Evolutionary conservation across 2,113 vertebrate species (phyloP).

Genomic region (Misgurnus anguillicaudatus): DNA sequence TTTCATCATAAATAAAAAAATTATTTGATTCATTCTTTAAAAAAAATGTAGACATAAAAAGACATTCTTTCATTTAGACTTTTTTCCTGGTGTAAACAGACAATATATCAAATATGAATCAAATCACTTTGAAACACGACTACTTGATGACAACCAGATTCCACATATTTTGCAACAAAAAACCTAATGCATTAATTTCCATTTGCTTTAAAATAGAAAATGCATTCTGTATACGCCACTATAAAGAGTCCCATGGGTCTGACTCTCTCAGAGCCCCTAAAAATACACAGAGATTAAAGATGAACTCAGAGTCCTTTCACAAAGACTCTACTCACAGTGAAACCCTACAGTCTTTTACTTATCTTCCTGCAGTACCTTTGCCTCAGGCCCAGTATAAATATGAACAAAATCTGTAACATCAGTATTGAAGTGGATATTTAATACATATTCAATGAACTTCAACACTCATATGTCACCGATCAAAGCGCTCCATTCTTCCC

Average conservation of each 20-base stretch:
- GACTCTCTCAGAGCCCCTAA: not conserved
- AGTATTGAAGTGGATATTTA: slow-evolving; percentile 13
- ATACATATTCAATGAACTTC: slow-evolving; percentile 35
- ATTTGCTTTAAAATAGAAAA: not conserved
- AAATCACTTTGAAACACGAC: no score
- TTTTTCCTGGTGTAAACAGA: no score
- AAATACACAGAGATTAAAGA: not conserved
- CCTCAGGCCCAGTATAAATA: not conserved
- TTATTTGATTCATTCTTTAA: no score
- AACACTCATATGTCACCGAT: slow-evolving; percentile 14
- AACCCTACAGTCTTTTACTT: not conserved
- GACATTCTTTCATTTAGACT: no score
- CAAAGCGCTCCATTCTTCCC: not conserved
- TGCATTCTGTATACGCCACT: not conserved
- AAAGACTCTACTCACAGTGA: not conserved
- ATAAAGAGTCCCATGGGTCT: not conserved
- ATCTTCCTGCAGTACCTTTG: not conserved
- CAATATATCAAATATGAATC: no score
- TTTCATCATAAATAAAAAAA: no score
- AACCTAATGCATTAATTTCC: no score
- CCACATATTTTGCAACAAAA: no score
- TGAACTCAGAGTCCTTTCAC: not conserved
- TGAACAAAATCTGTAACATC: slow-evolving; percentile 20
- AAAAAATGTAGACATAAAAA: no score
- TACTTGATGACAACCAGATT: no score